Evolutionary conservation across 2,113 vertebrate species (phyloP), one percentile per base, ranked within the genome.

Genomic region (Terrapene triunguis): DNA sequence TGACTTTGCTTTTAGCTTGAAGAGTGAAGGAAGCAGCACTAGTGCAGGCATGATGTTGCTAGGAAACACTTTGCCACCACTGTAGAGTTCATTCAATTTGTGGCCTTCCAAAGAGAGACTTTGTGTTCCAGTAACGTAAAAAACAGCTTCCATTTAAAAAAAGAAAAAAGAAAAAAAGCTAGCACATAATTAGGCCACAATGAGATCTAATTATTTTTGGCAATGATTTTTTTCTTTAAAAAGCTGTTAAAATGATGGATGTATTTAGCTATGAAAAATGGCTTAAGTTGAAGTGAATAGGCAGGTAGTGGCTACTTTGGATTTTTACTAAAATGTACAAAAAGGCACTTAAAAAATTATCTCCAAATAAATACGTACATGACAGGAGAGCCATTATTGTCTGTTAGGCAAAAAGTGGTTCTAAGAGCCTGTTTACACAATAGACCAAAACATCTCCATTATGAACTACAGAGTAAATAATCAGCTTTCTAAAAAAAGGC

Each of bases 1-100:
- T 96, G 98, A 98, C 97, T 98, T 98, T 97, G 97, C 76, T 96
- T 98, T 98, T 97, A 98, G 98, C 79, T 96, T 88, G 59, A 98
- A 97, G 95, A 97, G 92, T 91, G 94, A 96, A 98, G 97, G 96
- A 98, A 98, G 97, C 93, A 94, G 90, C 92, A 86, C 93, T 84
- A 95, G 69, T 88, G 94, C 44, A 89, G 97, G 96, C 97, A 82
- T 98, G 98, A 88, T 93, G 98, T 98, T 98, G 98, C 98, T 98
- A 98, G 96, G 98, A 98, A 98, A 98, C 98, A 93, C 90, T 78
- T 95, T 78, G 97, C 96, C 95, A 95, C 96, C 82, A 96, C 84
- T 86, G 84, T 38, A 69, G 96, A 96, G 95, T 97, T 97, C 88
- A 95, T 97, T 97, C 97, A 94, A 96, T 95, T 81, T 93, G 95